phyloP scores from a whole-genome alignment of 2,888 invertebrate genomes.

The Ophion ellenae region DNA sequence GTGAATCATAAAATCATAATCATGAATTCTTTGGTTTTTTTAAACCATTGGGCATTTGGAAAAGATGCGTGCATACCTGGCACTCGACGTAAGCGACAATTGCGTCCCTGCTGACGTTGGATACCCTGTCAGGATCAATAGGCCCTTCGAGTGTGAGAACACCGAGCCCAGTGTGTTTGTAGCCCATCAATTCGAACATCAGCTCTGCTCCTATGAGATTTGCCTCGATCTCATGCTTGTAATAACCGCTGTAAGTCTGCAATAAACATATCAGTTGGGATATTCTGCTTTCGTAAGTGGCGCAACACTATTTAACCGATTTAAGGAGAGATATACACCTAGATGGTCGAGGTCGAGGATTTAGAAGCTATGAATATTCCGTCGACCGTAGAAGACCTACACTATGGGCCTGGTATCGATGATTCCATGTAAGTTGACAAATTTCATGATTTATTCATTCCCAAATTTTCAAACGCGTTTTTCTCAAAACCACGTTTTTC shows the following conservation, averaged over 20 bases:
- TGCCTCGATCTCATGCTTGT: constrained; percentile 93
- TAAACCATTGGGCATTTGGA: background rate
- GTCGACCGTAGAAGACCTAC: too few relatives aligned
- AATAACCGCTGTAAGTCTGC: constrained; percentile 94
- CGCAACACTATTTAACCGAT: too few relatives aligned
- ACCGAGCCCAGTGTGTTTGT: constrained; percentile 86
- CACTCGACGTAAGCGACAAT: constrained; percentile 95
- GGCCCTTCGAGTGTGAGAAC: constrained; percentile 89
- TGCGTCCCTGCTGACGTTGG: constrained; percentile 92
- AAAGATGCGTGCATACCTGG: constrained; percentile 86
- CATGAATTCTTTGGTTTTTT: background rate
- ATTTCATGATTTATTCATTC: too few relatives aligned
- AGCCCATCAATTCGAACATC: constrained; percentile 93
- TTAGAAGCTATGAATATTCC: too few relatives aligned
- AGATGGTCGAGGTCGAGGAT: too few relatives aligned
- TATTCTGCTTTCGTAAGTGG: background rate
- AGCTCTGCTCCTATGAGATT: constrained; percentile 91
- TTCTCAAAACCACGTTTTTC: too few relatives aligned
- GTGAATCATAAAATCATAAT: background rate
- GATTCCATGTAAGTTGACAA: too few relatives aligned
- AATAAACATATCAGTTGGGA: constrained; percentile 66
- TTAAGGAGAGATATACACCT: too few relatives aligned
- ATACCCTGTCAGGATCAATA: constrained; percentile 92
- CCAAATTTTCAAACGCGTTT: too few relatives aligned
- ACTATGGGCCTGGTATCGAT: too few relatives aligned